Base-by-base conservation (phyloP, 30 jellyfish, hydroid and myxozoan genomes). In the Aurelia coerulea region DNA sequence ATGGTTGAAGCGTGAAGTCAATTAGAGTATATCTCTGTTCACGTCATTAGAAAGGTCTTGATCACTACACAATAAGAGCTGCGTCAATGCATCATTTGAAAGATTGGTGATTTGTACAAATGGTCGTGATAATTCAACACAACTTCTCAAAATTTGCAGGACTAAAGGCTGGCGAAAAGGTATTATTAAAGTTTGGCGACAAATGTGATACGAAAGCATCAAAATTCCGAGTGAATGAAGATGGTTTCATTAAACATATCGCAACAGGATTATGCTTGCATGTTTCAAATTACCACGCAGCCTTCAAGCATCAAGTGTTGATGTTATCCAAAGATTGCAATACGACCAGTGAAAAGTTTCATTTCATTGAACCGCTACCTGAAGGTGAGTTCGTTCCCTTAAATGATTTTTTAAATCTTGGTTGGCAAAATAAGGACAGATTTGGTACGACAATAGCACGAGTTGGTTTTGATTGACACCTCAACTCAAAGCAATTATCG, bases 201-300 rank as follows among this genome's bases (percentile, higher is more conserved):
- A 54, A 23, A 9, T 76, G 86, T 39, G 35, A 53, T 17, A 18
- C 75, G 1, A 58, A 29, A 1, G 62, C 35, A 17, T 76, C 86
- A 1, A 41, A 56, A 12, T 76, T 76, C 29, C 34, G 10, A 15
- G 14, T 76, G 18, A 29, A 12, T 8, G 74, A 53, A n/a, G 75
- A 29, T 76, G 74, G 86, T 6, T 29, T 5, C 8, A 59, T 76
- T 2, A 58, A 53, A 15, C 74, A 76, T 31, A 32, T 2, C 4
- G 75, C 86, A 53, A 53, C 86, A 0, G 86, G 86, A 39, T 34
- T 76, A 15, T 76, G 86, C 42, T 54, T 76, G 19, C 51, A 15
- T 3, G 52, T 53, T 10, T 64, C 64, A 39, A 53, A 54, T 41
- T 13, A 9, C 14, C 62, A 72, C 10, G 75, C 60, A 52, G 41